These are phyloP conservation scores for Typhlichthys subterraneus DNA, from an alignment of 2,797 vertebrate species.

Conservation along the genomic window DNA sequence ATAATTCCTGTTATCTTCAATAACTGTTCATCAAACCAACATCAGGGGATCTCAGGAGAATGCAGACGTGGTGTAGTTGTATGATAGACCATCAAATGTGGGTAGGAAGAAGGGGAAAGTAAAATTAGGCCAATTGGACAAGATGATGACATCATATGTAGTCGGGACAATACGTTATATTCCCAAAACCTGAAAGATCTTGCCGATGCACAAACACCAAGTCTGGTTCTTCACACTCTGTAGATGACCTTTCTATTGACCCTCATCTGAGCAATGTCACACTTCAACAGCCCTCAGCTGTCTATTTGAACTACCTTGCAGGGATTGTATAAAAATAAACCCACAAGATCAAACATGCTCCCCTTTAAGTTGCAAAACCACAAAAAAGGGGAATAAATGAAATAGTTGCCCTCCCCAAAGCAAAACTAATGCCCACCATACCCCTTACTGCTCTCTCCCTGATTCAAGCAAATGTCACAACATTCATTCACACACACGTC, in stretches of 20 bases:
- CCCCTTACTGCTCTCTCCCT: conserved; percentile 58
- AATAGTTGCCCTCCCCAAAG: conserved; percentile 60
- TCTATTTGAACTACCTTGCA: conserved; percentile 50
- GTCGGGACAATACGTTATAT: conserved; percentile 44
- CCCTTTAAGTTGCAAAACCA: conserved; percentile 52
- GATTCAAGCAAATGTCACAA: conserved; percentile 52
- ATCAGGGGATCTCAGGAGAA: conserved; percentile 70
- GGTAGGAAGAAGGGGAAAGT: conserved; percentile 24
- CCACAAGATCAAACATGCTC: conserved; percentile 33
- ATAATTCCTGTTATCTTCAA: conserved; percentile 25
- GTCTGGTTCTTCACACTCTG: conserved; percentile 18
- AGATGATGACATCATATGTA: conserved; percentile 66
- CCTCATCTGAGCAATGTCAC: conserved; percentile 38
- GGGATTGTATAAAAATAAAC: conserved; percentile 69
- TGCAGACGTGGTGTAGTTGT: conserved; percentile 57
- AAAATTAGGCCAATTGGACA: conserved; percentile 54
- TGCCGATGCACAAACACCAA: conserved; percentile 37
- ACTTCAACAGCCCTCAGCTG: conserved; percentile 41
- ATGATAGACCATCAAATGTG: conserved; percentile 46
- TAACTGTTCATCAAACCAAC: conserved; percentile 75
- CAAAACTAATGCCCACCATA: conserved; percentile 62
- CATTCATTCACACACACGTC: conserved; percentile 31
- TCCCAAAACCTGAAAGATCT: conserved; percentile 66
- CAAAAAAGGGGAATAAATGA: conserved; percentile 61
- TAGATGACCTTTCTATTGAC: conserved; percentile 27